Conservation (phyloP, 2,888 invertebrate species). For the Pardosa pseudoannulata region DNA sequence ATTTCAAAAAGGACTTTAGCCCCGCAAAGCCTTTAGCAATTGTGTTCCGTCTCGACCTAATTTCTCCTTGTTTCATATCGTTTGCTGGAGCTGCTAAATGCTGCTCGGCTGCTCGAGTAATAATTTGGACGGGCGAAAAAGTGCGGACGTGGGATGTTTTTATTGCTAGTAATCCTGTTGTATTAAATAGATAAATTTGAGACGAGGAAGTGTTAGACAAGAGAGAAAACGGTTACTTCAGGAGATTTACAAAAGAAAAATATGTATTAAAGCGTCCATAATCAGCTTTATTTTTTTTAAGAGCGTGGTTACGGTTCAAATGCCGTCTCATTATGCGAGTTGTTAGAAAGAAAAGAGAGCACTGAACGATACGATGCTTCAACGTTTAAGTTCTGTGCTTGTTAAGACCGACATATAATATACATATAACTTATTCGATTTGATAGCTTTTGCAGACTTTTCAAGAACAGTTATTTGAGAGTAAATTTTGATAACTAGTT, state of each 20-base stretch:
- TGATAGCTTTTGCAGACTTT: too few relatives aligned
- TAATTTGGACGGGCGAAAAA: constrained; percentile 18
- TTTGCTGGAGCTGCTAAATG: constrained; percentile 22
- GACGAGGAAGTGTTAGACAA: neutral
- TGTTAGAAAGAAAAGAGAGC: too few relatives aligned
- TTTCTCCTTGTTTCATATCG: constrained; percentile 32
- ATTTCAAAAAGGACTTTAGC: constrained; percentile 23
- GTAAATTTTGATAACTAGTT: too few relatives aligned
- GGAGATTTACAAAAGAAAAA: neutral
- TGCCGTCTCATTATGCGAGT: too few relatives aligned
- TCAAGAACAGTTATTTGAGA: too few relatives aligned
- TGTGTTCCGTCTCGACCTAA: constrained; percentile 40
- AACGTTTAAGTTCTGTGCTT: too few relatives aligned
- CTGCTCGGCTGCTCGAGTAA: constrained; percentile 27
- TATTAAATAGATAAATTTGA: constrained; percentile 15
- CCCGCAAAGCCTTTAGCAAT: constrained; percentile 26
- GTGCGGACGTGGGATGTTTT: neutral
- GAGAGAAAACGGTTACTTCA: neutral
- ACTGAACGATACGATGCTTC: too few relatives aligned
- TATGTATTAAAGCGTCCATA: too few relatives aligned
- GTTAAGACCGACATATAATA: too few relatives aligned
- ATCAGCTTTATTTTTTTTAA: too few relatives aligned
- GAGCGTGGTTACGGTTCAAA: too few relatives aligned
- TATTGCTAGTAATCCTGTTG: constrained; percentile 8
- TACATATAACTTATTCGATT: too few relatives aligned